These are phyloP conservation scores for Notodonta dromedarius DNA, from an alignment of 2,888 invertebrate species.

Conservation along the genomic window DNA sequence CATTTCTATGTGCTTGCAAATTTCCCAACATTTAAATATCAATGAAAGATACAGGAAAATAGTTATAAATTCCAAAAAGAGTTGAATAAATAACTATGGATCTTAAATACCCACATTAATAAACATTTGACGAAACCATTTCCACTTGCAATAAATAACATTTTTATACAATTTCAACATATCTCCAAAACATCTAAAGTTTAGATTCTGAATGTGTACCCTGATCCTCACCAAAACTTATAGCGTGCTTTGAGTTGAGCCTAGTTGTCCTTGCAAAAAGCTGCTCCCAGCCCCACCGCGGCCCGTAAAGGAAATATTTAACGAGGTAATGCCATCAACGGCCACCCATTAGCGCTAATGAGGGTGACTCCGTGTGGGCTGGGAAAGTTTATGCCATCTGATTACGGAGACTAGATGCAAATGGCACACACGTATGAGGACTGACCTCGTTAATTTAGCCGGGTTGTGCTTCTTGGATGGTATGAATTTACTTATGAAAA, in stretches of 20 bases:
- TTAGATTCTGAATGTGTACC: too few species aligned
- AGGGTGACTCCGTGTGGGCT: constrained; percentile 12
- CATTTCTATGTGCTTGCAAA: neutral
- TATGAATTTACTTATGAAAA: too few species aligned
- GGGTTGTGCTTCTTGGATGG: neutral
- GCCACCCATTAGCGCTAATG: constrained; percentile 29
- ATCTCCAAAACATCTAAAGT: too few species aligned
- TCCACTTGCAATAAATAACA: too few species aligned
- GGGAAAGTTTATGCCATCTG: constrained; percentile 1
- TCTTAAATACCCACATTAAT: too few species aligned
- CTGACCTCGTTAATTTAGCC: constrained; percentile 12
- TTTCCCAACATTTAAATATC: too few species aligned
- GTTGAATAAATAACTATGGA: too few species aligned
- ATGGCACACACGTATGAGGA: neutral
- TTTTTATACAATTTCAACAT: too few species aligned
- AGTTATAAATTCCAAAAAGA: too few species aligned
- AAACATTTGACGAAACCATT: too few species aligned
- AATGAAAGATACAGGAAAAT: too few species aligned
- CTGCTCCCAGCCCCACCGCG: neutral
- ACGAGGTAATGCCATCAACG: constrained; percentile 8
- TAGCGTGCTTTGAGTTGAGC: neutral
- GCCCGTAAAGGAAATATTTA: constrained; percentile 7
- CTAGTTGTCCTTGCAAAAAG: neutral
- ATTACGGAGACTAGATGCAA: constrained; percentile 1
- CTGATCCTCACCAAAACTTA: neutral